Conservation (phyloP, 1,140 invertebrate genomes). For the Drosophila nikananu region DNA sequence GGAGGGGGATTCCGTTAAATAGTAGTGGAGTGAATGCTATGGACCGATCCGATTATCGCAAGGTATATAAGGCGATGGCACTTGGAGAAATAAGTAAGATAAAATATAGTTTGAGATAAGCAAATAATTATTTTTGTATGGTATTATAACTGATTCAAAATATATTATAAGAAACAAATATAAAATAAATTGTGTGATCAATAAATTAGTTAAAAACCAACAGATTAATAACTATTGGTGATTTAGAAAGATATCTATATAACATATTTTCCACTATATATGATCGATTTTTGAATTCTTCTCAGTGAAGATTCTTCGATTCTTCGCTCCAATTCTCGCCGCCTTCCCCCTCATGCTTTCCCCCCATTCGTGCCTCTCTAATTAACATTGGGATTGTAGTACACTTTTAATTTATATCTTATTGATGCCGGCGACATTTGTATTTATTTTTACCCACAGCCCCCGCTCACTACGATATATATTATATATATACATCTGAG, state of each 20-base stretch:
- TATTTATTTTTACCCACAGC: constrained; percentile 76
- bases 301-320: constrained; percentile 14
- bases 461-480: constrained; percentile 13
- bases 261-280: not conserved
- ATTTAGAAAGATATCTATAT: too few relatives aligned
- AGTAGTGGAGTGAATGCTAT: not conserved
- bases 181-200: not conserved
- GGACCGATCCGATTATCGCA: not conserved
- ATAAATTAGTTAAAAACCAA: not conserved
- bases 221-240: not conserved
- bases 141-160: not conserved
- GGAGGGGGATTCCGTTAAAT: constrained; percentile 5
- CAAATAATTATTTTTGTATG: not conserved
- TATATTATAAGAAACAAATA: not conserved
- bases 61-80: not conserved
- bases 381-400: constrained; percentile 82
- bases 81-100: not conserved
- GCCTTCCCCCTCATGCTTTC: constrained; percentile 10
- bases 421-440: constrained; percentile 83
- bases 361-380: constrained; percentile 69
- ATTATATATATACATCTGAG: not conserved
- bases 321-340: constrained; percentile 19
- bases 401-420: constrained; percentile 83
- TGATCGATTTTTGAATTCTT: not conserved
- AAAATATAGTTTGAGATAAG: not conserved